phyloP scores from a whole-genome alignment of 2,113 vertebrate genomes.

The Seriola dumerili region DNA sequence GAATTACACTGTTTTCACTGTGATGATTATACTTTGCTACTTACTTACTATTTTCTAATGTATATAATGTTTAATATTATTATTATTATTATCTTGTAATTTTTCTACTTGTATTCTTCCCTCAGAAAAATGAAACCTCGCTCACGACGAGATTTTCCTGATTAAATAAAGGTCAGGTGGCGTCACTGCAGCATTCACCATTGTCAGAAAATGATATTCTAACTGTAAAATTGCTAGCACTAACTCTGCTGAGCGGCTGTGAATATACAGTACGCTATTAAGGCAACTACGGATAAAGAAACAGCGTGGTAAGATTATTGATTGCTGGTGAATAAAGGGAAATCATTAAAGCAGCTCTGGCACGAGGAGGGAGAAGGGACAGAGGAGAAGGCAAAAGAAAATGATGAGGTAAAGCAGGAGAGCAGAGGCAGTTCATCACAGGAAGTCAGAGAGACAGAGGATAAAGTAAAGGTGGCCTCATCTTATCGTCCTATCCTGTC shows the following conservation, averaged over 20 bases:
- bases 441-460: slow-evolving; percentile 63
- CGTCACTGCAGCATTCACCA: slow-evolving; percentile 14
- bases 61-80: not conserved
- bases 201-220: slow-evolving; percentile 16
- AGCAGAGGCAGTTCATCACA: slow-evolving; percentile 76
- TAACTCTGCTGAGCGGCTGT: slow-evolving; percentile 9
- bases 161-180: slow-evolving; percentile 1
- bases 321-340: slow-evolving; percentile 65
- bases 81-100: not conserved
- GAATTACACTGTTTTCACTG: not conserved
- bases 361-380: slow-evolving; percentile 42
- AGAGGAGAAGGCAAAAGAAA: slow-evolving; percentile 55
- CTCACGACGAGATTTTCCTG: not conserved
- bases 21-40: not conserved
- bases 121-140: not conserved
- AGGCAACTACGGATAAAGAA: slow-evolving; percentile 31
- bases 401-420: slow-evolving; percentile 73
- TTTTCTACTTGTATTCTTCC: not conserved
- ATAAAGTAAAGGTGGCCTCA: slow-evolving; percentile 78
- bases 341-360: slow-evolving; percentile 65
- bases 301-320: slow-evolving; percentile 29
- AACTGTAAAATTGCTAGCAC: not conserved
- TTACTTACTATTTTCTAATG: not conserved
- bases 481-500: slow-evolving; percentile 76
- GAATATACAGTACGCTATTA: slow-evolving; percentile 17